phyloP scores from a whole-genome alignment of 1,140 invertebrate species.

The Patella vulgata region DNA sequence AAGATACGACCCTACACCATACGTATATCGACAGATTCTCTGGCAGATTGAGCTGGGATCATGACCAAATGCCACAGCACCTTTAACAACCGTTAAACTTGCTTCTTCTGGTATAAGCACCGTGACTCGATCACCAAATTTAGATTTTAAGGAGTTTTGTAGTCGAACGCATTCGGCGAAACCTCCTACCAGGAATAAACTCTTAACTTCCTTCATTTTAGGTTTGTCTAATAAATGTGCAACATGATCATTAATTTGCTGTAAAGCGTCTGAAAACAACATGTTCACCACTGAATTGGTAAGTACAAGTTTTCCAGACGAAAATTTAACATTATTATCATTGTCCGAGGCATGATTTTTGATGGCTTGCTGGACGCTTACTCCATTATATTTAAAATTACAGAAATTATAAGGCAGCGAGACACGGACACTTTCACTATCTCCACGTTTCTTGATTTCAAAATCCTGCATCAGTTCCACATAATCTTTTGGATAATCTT shows the following conservation, averaged over 20 bases:
- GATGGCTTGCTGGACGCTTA: slow-evolving; percentile 54
- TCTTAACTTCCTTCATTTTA: slow-evolving; percentile 64
- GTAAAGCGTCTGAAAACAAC: slow-evolving; percentile 52
- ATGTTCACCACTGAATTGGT: slow-evolving; percentile 47
- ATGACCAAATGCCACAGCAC: slow-evolving; percentile 73
- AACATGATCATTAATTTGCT: slow-evolving; percentile 57
- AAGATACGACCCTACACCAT: slow-evolving; percentile 73
- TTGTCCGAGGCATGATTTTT: slow-evolving; percentile 43
- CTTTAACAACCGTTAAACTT: slow-evolving; percentile 61
- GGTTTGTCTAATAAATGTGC: slow-evolving; percentile 47
- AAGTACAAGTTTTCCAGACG: slow-evolving; percentile 57
- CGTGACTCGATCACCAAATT: slow-evolving; percentile 67
- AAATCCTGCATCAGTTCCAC: slow-evolving; percentile 60
- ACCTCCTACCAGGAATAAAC: slow-evolving; percentile 73
- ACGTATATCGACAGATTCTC: slow-evolving; percentile 71
- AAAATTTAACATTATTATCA: slow-evolving; percentile 52
- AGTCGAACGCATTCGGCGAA: slow-evolving; percentile 72
- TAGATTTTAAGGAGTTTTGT: slow-evolving; percentile 68
- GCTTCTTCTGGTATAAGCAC: slow-evolving; percentile 71
- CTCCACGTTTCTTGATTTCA: slow-evolving; percentile 62
- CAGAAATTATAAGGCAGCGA: slow-evolving; percentile 61
- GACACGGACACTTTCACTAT: slow-evolving; percentile 57
- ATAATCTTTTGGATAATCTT: slow-evolving; percentile 56
- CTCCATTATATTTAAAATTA: slow-evolving; percentile 53
- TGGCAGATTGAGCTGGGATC: slow-evolving; percentile 71